These are phyloP conservation scores for Chaetophractus vellerosus DNA, from an alignment of 2,797 vertebrate genomes.

Conservation along the genomic window DNA sequence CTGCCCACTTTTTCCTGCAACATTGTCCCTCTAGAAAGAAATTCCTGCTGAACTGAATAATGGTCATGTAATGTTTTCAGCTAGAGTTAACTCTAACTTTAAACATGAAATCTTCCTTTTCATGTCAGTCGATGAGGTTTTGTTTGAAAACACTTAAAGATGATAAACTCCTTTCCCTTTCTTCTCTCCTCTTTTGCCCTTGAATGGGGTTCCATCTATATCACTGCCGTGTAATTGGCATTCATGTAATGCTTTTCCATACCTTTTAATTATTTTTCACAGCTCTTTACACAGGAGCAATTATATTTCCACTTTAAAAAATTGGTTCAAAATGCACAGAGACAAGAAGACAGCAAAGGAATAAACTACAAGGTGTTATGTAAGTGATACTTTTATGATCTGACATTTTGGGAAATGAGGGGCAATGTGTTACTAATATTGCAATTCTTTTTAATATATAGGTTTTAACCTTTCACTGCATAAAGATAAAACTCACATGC, in stretches of 20 bases:
- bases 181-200: not conserved
- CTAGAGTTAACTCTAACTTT: not conserved
- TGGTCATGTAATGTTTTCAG: not conserved
- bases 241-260: not conserved
- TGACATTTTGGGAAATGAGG: not conserved
- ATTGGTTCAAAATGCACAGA: not conserved
- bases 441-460: constrained; percentile 19
- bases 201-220: not conserved
- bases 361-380: not conserved
- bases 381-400: not conserved
- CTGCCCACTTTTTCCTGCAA: not conserved
- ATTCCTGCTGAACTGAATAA: not conserved
- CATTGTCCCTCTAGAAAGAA: not conserved
- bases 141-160: constrained; percentile 1
- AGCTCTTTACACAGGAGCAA: constrained; percentile 17
- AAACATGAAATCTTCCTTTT: not conserved
- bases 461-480: not conserved
- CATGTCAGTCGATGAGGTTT: not conserved
- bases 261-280: constrained; percentile 28
- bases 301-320: constrained; percentile 34
- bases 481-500: constrained; percentile 10
- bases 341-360: not conserved
- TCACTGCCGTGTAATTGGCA: not conserved
- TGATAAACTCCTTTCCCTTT: not conserved
- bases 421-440: not conserved